These are phyloP conservation scores for Stomatorhinus ivindoensis DNA, from an alignment of 2,113 vertebrate species.

Conservation along the genomic window DNA sequence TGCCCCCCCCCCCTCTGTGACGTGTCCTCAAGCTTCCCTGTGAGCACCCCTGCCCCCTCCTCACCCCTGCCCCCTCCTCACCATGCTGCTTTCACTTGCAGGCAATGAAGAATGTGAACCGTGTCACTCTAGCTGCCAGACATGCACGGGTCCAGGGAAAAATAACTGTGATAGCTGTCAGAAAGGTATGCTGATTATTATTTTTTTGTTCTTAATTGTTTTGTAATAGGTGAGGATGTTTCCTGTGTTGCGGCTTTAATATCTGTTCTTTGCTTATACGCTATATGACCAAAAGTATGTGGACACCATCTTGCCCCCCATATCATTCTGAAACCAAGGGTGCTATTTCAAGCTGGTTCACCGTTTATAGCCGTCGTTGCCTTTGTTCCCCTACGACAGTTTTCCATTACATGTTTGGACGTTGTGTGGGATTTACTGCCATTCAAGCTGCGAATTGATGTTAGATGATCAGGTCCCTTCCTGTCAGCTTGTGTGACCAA, in stretches of 20 bases:
- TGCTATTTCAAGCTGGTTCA: not conserved
- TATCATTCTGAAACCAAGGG: not conserved
- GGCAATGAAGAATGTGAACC: constrained; percentile 32
- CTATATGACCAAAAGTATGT: not conserved
- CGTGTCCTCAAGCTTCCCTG: not conserved
- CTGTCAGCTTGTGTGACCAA: not conserved
- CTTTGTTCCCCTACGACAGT: not conserved
- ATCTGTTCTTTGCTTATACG: not conserved
- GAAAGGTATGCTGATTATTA: constrained; percentile 56
- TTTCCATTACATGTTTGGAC: not conserved
- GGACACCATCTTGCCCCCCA: not conserved
- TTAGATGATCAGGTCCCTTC: not conserved
- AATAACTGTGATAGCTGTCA: constrained; percentile 66
- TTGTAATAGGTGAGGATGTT: not conserved
- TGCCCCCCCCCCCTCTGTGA: not conserved
- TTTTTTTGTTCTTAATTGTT: not conserved
- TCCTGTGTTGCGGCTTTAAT: not conserved
- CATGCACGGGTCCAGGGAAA: constrained; percentile 53
- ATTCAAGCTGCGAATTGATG: not conserved
- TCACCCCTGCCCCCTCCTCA: not conserved
- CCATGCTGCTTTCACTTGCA: constrained; percentile 22
- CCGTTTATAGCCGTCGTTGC: not conserved
- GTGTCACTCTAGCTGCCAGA: constrained; percentile 67
- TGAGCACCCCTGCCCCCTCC: not conserved
- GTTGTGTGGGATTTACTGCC: not conserved